A percentile compares a stretch with the other conserved stretches of the same genome.
Evolutionary conservation across 2,888 invertebrate genomes (phyloP).

Genomic region (Cyclophora punctaria): DNA sequence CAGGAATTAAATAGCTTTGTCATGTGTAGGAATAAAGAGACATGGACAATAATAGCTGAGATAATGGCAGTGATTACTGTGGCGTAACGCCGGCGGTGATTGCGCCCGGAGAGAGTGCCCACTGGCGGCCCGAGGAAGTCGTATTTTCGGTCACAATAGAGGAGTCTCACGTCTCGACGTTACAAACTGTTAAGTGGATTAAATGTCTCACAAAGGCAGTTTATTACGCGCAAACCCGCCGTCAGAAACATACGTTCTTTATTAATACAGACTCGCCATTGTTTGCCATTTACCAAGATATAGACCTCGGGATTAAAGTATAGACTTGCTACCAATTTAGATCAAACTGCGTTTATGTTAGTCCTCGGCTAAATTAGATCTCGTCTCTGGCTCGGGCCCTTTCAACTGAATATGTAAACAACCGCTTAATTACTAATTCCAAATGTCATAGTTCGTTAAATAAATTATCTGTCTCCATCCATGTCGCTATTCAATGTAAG

Average conservation of each 20-base stretch:
- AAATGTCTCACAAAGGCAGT: constrained; percentile 58
- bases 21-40: not conserved
- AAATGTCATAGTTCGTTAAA: constrained; percentile 12
- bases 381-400: constrained; percentile 27
- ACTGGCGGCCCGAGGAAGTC: constrained; percentile 36
- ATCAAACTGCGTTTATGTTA: constrained; percentile 26
- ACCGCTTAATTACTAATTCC: constrained; percentile 1
- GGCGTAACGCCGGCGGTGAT: too few relatives aligned
- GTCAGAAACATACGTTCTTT: constrained; percentile 41
- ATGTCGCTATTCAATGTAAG: too few relatives aligned
- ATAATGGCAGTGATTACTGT: constrained; percentile 1
- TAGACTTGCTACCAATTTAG: constrained; percentile 12
- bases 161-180: constrained; percentile 36
- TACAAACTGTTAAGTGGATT: constrained; percentile 63
- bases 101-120: constrained; percentile 5
- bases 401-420: constrained; percentile 12
- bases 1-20: too few relatives aligned
- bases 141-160: constrained; percentile 48
- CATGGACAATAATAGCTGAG: constrained; percentile 20
- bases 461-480: constrained; percentile 3
- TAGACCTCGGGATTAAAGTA: constrained; percentile 1
- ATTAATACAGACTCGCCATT: constrained; percentile 41
- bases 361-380: constrained; percentile 36
- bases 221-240: constrained; percentile 44
- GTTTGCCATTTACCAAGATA: constrained; percentile 27